These are phyloP conservation scores for Macrophya annulata DNA, from an alignment of 2,888 invertebrate genomes.

Conservation along the genomic window DNA sequence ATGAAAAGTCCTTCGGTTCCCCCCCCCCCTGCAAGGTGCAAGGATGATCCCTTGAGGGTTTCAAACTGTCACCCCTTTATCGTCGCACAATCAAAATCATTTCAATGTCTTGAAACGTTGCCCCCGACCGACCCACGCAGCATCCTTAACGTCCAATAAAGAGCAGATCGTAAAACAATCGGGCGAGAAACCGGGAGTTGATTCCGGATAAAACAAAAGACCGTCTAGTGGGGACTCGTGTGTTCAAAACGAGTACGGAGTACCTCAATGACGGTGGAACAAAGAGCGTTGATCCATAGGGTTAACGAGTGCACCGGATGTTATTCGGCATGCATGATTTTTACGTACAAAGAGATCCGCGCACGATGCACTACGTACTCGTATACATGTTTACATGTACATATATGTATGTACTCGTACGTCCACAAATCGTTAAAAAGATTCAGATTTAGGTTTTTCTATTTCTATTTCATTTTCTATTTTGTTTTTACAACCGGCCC, in stretches of 20 bases:
- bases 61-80: conserved; percentile 3
- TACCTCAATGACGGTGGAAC: conserved; percentile 5
- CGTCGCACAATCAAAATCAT: conserved; percentile 33
- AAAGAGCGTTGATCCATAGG: conserved; percentile 27
- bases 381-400: no score
- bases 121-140: neutral
- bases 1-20: conserved; percentile 1
- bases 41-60: conserved; percentile 17
- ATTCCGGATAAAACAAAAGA: conserved; percentile 37
- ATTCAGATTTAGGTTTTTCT: neutral
- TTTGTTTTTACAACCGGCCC: neutral
- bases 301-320: conserved; percentile 44
- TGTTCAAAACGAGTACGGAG: neutral
- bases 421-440: neutral
- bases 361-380: neutral
- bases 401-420: neutral
- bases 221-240: conserved; percentile 12
- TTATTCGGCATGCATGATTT: conserved; percentile 26
- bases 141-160: conserved; percentile 29
- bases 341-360: neutral
- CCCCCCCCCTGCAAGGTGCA: neutral
- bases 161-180: conserved; percentile 38
- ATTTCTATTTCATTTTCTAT: neutral
- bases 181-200: conserved; percentile 30
- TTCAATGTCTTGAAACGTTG: neutral